Conservation (phyloP, 2,888 invertebrate species). For the Syritta pipiens region DNA sequence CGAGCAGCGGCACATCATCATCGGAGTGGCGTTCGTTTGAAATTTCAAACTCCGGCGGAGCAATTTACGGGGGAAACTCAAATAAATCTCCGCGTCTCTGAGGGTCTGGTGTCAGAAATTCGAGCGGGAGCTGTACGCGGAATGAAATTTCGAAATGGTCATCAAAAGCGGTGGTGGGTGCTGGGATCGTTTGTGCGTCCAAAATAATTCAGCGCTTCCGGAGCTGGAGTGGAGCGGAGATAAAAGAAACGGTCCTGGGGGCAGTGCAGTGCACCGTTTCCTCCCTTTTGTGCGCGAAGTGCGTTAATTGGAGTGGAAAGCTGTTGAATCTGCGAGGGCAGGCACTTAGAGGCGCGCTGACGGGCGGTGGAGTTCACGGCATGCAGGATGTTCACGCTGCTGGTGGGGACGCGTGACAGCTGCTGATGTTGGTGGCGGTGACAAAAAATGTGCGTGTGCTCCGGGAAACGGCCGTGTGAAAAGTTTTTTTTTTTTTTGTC, state of each 20-base stretch:
- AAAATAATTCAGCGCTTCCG: slow-evolving; percentile 66
- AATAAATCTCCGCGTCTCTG: slow-evolving; percentile 50
- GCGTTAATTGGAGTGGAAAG: slow-evolving; percentile 55
- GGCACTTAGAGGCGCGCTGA: slow-evolving; percentile 54
- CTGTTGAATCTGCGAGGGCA: slow-evolving; percentile 46
- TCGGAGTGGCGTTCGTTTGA: slow-evolving; percentile 51
- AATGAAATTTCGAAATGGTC: slow-evolving; percentile 53
- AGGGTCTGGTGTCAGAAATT: slow-evolving; percentile 44
- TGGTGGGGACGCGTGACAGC: slow-evolving; percentile 18
- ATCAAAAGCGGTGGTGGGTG: slow-evolving; percentile 28
- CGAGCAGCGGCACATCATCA: slow-evolving; percentile 65
- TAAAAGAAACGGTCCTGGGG: background rate
- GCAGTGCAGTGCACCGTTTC: slow-evolving; percentile 38
- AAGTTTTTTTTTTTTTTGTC: no score
- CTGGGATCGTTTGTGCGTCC: slow-evolving; percentile 21
- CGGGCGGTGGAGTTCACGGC: slow-evolving; percentile 17
- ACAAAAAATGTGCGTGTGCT: no score
- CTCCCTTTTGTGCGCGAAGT: slow-evolving; percentile 42
- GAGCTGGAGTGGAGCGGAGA: slow-evolving; percentile 16
- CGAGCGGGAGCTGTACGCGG: slow-evolving; percentile 6
- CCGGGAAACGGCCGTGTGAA: no score
- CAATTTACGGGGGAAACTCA: slow-evolving; percentile 26
- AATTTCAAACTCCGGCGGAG: slow-evolving; percentile 54
- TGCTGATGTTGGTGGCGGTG: slow-evolving; percentile 12
- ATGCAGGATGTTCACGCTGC: slow-evolving; percentile 44